Percentiles rank a stretch among this genome's conserved stretches.
Evolutionary conservation across 2,888 invertebrate species (phyloP).

Genomic region (Parapristionchus giblindavisi): DNA sequence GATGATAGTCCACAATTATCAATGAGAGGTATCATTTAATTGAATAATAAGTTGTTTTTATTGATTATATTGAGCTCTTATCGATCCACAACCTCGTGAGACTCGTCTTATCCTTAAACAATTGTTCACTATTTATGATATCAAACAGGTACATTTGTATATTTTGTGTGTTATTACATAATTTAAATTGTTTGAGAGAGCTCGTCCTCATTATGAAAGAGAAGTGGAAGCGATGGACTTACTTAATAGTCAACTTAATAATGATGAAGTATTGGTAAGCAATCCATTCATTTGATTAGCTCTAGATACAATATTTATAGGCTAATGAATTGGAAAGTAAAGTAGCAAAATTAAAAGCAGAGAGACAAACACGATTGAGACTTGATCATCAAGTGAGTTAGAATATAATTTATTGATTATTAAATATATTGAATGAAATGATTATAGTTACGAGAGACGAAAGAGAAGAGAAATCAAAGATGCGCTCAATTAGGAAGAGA

Average conservation of each 20-base stretch:
- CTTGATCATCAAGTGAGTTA: neutral
- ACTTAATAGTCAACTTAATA: too few species aligned
- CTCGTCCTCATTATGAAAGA: too few species aligned
- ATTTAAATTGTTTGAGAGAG: too few species aligned
- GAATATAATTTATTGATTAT: neutral
- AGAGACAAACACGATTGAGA: neutral
- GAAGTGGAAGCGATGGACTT: neutral
- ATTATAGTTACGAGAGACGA: neutral
- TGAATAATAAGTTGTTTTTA: neutral
- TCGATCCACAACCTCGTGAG: constrained; percentile 23
- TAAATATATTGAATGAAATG: neutral
- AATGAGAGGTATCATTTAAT: neutral
- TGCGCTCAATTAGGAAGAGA: too few species aligned
- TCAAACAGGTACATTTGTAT: neutral
- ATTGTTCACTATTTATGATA: neutral
- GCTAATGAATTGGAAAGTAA: neutral
- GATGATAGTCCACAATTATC: constrained; percentile 1
- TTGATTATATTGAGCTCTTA: neutral
- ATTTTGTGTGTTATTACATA: too few species aligned
- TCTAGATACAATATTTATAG: neutral
- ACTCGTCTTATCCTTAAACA: neutral
- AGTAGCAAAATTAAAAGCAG: neutral
- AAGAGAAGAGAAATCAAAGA: too few species aligned
- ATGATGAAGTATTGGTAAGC: too few species aligned
- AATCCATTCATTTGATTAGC: too few species aligned